Conservation (phyloP, 2,888 invertebrate genomes). For the Cosmia trapezina region DNA sequence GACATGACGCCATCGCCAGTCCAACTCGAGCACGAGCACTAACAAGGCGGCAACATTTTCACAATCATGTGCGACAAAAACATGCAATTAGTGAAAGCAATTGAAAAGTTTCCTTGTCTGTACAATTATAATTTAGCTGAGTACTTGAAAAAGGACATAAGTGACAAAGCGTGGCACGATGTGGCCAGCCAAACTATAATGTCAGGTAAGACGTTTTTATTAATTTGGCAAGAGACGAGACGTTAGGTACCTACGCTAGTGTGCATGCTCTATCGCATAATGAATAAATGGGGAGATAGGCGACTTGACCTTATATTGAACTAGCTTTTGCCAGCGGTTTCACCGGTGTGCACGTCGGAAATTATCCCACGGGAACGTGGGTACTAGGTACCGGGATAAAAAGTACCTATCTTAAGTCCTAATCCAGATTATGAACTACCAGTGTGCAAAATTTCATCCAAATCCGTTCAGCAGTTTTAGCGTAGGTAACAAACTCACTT, state of each 20-base stretch:
- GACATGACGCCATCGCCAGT: constrained; percentile 65
- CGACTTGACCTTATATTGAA: background rate
- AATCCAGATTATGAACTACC: too few relatives aligned
- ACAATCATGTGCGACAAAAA: constrained; percentile 71
- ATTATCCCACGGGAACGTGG: too few relatives aligned
- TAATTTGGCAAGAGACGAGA: constrained; percentile 1
- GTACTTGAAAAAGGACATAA: constrained; percentile 72
- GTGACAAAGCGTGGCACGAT: constrained; percentile 73
- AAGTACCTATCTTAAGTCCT: too few relatives aligned
- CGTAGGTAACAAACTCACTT: too few relatives aligned
- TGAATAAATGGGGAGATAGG: background rate
- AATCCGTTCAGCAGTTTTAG: too few relatives aligned
- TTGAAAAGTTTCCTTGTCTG: constrained; percentile 71
- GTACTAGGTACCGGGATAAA: too few relatives aligned
- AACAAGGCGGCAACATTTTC: constrained; percentile 42
- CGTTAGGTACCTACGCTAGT: background rate
- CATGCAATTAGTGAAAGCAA: constrained; percentile 68
- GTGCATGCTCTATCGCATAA: background rate
- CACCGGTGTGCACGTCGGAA: too few relatives aligned
- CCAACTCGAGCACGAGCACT: constrained; percentile 39
- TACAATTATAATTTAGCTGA: constrained; percentile 71
- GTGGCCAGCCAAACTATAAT: constrained; percentile 68
- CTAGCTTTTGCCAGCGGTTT: too few relatives aligned
- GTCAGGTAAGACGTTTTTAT: constrained; percentile 65
- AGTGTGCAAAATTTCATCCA: too few relatives aligned